Conservation (phyloP, 1,140 invertebrate species). For the Proctacanthus coquilletti region DNA sequence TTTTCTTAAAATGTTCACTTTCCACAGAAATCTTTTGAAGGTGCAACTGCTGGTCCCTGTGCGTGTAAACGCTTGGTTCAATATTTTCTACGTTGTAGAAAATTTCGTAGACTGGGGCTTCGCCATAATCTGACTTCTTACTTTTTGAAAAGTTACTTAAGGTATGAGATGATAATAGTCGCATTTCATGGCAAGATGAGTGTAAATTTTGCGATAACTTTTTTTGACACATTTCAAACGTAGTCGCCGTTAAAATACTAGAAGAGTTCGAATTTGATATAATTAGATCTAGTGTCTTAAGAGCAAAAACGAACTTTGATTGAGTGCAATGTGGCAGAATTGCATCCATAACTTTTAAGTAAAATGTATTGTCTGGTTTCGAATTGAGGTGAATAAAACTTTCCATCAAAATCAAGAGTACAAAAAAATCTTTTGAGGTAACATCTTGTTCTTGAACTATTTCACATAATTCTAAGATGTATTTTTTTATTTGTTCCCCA, state of each 20-base stretch:
- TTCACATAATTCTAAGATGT: too few species aligned
- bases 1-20: conserved; percentile 37
- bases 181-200: too few species aligned
- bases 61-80: conserved; percentile 50
- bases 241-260: too few species aligned
- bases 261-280: too few species aligned
- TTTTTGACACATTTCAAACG: too few species aligned
- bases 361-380: conserved; percentile 5
- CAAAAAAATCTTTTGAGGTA: too few species aligned
- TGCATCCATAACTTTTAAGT: background rate
- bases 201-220: too few species aligned
- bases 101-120: conserved; percentile 45
- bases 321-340: conserved; percentile 3
- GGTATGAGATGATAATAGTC: conserved; percentile 51
- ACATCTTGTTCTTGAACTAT: too few species aligned
- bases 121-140: conserved; percentile 10
- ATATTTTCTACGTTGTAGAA: conserved; percentile 55
- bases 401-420: conserved; percentile 14
- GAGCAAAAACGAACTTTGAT: background rate
- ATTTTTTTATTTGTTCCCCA: too few species aligned
- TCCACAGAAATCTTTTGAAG: conserved; percentile 55
- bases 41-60: conserved; percentile 55
- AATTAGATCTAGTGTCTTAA: conserved; percentile 1
- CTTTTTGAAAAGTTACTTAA: conserved; percentile 50
- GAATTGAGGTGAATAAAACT: conserved; percentile 15